Evolutionary conservation across 2,113 vertebrate species (phyloP).

Genomic region (Cyphomyrus plagiostoma): DNA sequence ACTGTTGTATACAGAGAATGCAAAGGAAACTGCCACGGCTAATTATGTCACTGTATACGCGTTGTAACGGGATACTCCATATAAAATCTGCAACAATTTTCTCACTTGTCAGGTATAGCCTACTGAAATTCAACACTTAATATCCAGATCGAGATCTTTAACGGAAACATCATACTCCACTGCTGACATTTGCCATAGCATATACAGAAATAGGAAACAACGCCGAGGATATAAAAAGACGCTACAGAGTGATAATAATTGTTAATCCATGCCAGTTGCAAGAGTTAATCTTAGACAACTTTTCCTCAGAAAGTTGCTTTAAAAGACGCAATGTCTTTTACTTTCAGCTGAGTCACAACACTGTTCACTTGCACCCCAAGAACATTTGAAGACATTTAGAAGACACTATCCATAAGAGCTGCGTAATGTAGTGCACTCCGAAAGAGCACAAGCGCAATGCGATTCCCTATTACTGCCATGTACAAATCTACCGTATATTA

Average conservation of each 20-base stretch:
- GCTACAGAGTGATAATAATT: background rate
- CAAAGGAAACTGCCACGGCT: background rate
- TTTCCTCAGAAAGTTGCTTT: background rate
- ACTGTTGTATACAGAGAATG: background rate
- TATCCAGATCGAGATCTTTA: background rate
- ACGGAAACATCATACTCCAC: background rate
- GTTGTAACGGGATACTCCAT: background rate
- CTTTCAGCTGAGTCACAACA: background rate
- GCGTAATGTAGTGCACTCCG: background rate
- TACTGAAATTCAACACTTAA: background rate
- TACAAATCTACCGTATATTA: background rate
- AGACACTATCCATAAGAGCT: background rate
- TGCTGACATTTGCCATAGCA: background rate
- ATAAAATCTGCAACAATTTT: background rate
- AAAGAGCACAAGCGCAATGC: background rate
- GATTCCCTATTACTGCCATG: background rate
- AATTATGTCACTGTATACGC: background rate
- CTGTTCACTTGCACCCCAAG: background rate
- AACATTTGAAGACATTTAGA: background rate
- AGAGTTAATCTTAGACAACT: background rate
- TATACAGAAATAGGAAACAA: background rate
- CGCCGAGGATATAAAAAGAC: background rate
- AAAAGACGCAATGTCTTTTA: background rate
- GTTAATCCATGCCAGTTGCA: background rate
- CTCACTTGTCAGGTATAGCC: background rate